Conservation (phyloP, 53 echinoderm and acorn worm genomes). For the Actinopyga echinites region DNA sequence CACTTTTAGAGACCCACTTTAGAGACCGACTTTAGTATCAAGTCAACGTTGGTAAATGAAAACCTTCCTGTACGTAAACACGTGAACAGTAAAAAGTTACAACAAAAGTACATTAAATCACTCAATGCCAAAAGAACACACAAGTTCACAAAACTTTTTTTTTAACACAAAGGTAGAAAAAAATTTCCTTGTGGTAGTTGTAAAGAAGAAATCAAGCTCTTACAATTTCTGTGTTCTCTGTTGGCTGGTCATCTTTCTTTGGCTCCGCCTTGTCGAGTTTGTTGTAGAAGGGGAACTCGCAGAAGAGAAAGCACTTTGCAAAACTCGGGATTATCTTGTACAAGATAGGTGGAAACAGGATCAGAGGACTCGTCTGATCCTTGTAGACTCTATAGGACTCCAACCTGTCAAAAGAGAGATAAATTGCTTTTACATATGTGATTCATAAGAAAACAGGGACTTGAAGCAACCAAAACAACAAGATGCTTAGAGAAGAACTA, state of each 20-base stretch:
- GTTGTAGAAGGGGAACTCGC: conserved; percentile 86
- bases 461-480: neutral
- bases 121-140: too few species aligned
- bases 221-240: neutral
- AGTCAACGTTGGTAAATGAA: too few species aligned
- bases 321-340: conserved; percentile 53
- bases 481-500: too few species aligned
- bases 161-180: too few species aligned
- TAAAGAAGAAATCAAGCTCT: neutral
- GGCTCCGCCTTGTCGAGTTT: neutral
- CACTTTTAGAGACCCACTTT: too few species aligned
- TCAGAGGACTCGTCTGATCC: conserved; percentile 71
- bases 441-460: neutral
- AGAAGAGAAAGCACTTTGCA: conserved; percentile 74
- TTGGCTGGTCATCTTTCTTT: neutral
- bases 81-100: too few species aligned
- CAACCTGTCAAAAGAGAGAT: conserved; percentile 40
- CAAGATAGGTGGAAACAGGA: conserved; percentile 62
- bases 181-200: too few species aligned
- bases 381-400: conserved; percentile 74
- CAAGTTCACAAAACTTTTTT: too few species aligned
- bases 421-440: too few species aligned
- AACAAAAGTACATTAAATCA: too few species aligned
- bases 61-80: too few species aligned
- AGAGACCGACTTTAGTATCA: too few species aligned